Conservation (phyloP, 2,113 vertebrate species). For the Otus sunia region DNA sequence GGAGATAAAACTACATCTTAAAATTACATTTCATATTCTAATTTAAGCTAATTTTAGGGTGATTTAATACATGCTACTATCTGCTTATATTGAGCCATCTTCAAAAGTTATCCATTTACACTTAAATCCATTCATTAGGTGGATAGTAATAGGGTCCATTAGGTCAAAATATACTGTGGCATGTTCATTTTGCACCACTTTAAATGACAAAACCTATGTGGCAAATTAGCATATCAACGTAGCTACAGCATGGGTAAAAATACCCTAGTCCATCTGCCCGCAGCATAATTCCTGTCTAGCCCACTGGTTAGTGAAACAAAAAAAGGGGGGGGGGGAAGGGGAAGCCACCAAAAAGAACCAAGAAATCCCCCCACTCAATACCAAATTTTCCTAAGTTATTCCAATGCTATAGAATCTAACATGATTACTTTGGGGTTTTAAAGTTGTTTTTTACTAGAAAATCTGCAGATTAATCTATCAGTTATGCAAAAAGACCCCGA, state of each 20-base stretch:
- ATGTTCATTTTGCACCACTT: neutral
- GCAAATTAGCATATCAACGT: neutral
- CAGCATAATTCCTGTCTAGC: neutral
- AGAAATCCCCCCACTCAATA: neutral
- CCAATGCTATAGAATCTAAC: neutral
- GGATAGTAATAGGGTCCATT: neutral
- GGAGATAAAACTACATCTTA: neutral
- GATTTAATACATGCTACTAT: neutral
- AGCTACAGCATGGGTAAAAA: neutral
- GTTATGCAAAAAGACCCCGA: neutral
- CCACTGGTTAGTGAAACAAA: neutral
- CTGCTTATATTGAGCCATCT: neutral
- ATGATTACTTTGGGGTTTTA: neutral
- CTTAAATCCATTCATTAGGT: neutral
- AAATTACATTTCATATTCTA: neutral
- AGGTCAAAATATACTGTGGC: neutral
- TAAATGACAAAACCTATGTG: neutral
- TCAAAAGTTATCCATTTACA: neutral
- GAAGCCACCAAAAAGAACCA: neutral
- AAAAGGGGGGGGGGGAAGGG: no score
- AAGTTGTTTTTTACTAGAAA: neutral
- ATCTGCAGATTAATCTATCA: neutral
- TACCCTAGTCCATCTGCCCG: neutral
- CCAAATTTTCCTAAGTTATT: neutral
- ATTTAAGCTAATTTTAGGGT: neutral